These are phyloP conservation scores for Margaritifera margaritifera DNA, from an alignment of 2,888 invertebrate species.

Conservation along the genomic window DNA sequence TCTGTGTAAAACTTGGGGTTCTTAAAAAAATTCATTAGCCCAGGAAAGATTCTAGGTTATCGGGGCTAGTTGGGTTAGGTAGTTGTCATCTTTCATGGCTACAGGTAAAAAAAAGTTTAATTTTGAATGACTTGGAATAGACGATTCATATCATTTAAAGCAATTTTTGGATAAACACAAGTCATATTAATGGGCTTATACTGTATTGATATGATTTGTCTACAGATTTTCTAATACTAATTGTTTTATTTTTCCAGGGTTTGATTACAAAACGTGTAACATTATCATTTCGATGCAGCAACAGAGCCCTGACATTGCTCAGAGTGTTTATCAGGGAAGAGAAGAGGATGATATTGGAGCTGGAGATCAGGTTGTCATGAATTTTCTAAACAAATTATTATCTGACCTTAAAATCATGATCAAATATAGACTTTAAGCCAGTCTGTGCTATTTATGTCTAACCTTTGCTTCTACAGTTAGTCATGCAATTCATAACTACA, in stretches of 20 bases:
- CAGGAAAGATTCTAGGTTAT: too few species aligned
- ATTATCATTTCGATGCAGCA: conserved; percentile 93
- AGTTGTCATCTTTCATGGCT: too few species aligned
- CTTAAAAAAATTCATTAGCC: too few species aligned
- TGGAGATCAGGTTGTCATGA: conserved; percentile 53
- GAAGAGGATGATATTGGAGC: conserved; percentile 61
- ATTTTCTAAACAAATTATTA: conserved; percentile 12
- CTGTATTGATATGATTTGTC: not conserved
- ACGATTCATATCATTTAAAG: too few species aligned
- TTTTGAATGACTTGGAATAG: not conserved
- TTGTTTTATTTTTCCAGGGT: conserved; percentile 72
- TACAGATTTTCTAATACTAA: not conserved
- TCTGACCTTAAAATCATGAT: not conserved
- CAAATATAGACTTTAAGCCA: too few species aligned
- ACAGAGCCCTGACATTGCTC: conserved; percentile 63
- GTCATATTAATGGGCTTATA: too few species aligned
- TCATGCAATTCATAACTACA: too few species aligned
- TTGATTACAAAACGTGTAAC: conserved; percentile 99
- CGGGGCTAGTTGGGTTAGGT: too few species aligned
- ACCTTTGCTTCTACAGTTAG: too few species aligned
- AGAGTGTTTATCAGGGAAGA: conserved; percentile 84
- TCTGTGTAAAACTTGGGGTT: too few species aligned
- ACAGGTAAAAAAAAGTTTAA: not conserved
- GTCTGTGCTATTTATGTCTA: too few species aligned
- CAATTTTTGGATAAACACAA: too few species aligned